Evolutionary conservation across 2,888 invertebrate species (phyloP).

Genomic region (Caenorhabditis sp.): DNA sequence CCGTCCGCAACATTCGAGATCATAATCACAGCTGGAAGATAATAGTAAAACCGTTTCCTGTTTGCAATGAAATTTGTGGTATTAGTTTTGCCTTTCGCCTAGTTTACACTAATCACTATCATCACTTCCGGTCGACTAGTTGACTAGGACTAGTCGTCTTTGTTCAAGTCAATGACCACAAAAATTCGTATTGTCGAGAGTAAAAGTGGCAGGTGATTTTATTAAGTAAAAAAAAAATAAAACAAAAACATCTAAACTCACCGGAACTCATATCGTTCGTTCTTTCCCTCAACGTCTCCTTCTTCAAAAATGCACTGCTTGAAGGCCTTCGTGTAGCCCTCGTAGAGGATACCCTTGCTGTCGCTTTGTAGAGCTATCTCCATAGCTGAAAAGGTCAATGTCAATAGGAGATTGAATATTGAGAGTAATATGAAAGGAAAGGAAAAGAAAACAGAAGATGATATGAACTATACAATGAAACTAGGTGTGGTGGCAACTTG

Average conservation of each 20-base stretch:
- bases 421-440: constrained; percentile 13
- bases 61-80: too few relatives aligned
- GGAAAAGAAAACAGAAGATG: neutral
- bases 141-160: too few relatives aligned
- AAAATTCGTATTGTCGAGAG: too few relatives aligned
- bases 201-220: too few relatives aligned
- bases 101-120: too few relatives aligned
- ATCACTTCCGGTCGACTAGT: too few relatives aligned
- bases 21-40: constrained; percentile 77
- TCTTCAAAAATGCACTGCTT: constrained; percentile 81
- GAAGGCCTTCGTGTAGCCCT: constrained; percentile 81
- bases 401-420: neutral
- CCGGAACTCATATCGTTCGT: constrained; percentile 82
- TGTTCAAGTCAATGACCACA: too few relatives aligned
- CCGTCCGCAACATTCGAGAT: constrained; percentile 81
- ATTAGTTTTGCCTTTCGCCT: too few relatives aligned
- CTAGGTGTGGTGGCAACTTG: constrained; percentile 10
- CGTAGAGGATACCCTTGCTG: constrained; percentile 80
- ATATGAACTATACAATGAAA: neutral
- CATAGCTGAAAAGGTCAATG: constrained; percentile 59
- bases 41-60: neutral
- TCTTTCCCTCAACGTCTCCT: constrained; percentile 78
- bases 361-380: constrained; percentile 80
- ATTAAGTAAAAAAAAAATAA: neutral
- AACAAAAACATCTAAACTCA: constrained; percentile 29